Evolutionary conservation across 2,797 vertebrate genomes (phyloP).

Genomic region (Ctenosaura bakeri): DNA sequence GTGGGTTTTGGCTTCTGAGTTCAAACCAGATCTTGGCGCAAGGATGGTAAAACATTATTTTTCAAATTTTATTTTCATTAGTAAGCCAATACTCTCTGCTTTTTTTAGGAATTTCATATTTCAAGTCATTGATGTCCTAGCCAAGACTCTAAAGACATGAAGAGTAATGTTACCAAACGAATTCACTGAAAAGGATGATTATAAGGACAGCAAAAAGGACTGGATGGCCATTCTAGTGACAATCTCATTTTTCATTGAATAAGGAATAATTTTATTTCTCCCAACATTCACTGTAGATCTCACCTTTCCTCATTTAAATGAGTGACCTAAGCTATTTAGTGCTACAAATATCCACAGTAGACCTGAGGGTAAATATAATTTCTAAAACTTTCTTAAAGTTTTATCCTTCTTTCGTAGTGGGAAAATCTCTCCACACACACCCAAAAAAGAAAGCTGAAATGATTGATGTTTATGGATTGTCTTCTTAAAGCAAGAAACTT

Average conservation of each 20-base stretch:
- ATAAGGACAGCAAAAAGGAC: neutral
- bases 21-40: slow-evolving; percentile 38
- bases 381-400: neutral
- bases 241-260: neutral
- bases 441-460: neutral
- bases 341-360: neutral
- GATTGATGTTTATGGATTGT: neutral
- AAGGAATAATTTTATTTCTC: neutral
- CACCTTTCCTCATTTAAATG: neutral
- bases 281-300: neutral
- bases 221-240: neutral
- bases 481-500: neutral
- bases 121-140: slow-evolving; percentile 16
- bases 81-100: slow-evolving; percentile 26
- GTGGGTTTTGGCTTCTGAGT: slow-evolving; percentile 34
- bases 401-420: neutral
- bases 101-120: slow-evolving; percentile 34
- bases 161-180: slow-evolving; percentile 20
- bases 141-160: slow-evolving; percentile 23
- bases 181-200: slow-evolving; percentile 21
- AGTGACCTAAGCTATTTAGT: neutral
- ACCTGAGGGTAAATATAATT: neutral
- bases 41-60: slow-evolving; percentile 38
- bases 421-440: neutral
- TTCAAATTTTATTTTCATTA: slow-evolving; percentile 30